Evolutionary conservation across 2,888 invertebrate species (phyloP).

Genomic region (Marronus borbonicus): DNA sequence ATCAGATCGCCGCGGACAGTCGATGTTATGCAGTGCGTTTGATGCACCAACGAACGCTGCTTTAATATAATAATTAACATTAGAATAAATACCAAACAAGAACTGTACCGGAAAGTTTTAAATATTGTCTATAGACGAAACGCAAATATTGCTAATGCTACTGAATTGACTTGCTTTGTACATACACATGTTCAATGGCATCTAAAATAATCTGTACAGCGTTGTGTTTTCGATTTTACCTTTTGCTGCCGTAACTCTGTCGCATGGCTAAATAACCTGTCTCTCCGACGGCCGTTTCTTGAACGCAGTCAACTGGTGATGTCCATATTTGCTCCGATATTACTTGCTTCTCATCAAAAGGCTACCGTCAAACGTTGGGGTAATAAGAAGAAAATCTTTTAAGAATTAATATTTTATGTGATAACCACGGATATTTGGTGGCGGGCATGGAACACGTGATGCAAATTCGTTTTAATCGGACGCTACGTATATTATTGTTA

Average conservation of each 20-base stretch:
- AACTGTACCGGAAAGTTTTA: too few species aligned
- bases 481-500: too few species aligned
- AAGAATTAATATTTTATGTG: not conserved
- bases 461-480: too few species aligned
- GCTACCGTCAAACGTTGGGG: too few species aligned
- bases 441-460: not conserved
- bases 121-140: too few species aligned
- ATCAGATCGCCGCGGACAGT: constrained; percentile 57
- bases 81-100: too few species aligned
- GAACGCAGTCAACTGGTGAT: not conserved
- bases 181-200: not conserved
- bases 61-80: too few species aligned
- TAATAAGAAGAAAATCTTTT: not conserved
- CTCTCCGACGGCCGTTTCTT: constrained; percentile 33
- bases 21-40: not conserved
- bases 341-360: not conserved
- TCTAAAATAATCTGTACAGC: not conserved
- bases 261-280: constrained; percentile 57
- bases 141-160: too few species aligned
- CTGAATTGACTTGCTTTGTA: not conserved
- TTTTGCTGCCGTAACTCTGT: constrained; percentile 8
- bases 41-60: too few species aligned
- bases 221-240: not conserved
- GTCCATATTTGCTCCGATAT: not conserved
- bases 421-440: not conserved